Conservation (phyloP, 2,113 vertebrate genomes). For the Mobula hypostoma region DNA sequence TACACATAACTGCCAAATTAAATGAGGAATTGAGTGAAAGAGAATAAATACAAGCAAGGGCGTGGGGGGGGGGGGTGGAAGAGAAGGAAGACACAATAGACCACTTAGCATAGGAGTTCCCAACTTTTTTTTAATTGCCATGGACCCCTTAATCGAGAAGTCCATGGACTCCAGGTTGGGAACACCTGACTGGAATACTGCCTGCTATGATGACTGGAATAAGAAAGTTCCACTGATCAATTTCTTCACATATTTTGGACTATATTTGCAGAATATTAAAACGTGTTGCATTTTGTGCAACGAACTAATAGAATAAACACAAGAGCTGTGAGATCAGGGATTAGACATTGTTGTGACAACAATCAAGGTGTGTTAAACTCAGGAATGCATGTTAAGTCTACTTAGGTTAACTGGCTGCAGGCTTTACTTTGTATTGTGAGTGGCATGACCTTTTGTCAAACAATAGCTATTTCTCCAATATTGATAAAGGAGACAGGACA, state of each 20-base stretch:
- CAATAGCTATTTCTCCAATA: neutral
- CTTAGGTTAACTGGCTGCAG: neutral
- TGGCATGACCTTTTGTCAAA: neutral
- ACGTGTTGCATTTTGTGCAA: neutral
- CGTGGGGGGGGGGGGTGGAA: too few relatives aligned
- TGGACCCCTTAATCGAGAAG: too few relatives aligned
- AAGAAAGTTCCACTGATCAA: neutral
- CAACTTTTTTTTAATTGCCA: too few relatives aligned
- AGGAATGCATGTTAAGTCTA: neutral
- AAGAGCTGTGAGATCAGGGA: neutral
- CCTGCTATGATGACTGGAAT: neutral
- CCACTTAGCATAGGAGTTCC: neutral
- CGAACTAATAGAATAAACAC: neutral
- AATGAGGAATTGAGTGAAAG: neutral
- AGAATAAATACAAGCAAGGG: neutral
- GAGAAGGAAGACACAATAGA: neutral
- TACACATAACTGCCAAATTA: neutral
- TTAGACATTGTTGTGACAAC: neutral
- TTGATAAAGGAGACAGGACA: neutral
- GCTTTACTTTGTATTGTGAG: neutral
- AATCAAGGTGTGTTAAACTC: neutral
- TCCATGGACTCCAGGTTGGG: too few relatives aligned
- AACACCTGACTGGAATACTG: neutral
- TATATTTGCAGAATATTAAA: neutral
- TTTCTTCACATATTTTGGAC: neutral